These are phyloP conservation scores for Sebastiscus tertius DNA, from an alignment of 2,797 vertebrate species.

Conservation along the genomic window DNA sequence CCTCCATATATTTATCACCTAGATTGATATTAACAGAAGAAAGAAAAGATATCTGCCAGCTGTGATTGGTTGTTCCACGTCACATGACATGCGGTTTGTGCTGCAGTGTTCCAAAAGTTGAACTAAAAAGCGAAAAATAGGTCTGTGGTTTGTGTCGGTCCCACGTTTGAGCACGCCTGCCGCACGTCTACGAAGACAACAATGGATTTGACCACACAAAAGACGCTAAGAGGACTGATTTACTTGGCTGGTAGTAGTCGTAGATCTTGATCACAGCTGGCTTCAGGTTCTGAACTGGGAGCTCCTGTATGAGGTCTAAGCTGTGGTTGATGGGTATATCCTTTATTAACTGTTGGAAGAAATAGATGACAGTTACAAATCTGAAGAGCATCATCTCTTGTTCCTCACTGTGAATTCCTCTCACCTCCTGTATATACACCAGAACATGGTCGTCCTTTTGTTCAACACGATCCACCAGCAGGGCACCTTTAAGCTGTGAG, in stretches of 20 bases:
- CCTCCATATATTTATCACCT: no score
- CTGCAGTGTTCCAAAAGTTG: no score
- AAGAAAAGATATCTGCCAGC: no score
- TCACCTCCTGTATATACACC: conserved; percentile 68
- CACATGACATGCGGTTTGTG: no score
- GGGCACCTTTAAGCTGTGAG: conserved; percentile 44
- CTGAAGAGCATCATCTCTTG: not conserved
- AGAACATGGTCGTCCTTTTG: conserved; percentile 52
- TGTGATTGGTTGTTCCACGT: no score
- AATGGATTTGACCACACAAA: no score
- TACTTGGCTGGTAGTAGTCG: conserved; percentile 84
- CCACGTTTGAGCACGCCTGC: no score
- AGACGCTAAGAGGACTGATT: not conserved
- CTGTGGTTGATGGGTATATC: not conserved
- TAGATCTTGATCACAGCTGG: conserved; percentile 76
- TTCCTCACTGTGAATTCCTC: not conserved
- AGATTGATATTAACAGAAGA: no score
- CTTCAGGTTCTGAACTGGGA: conserved; percentile 75
- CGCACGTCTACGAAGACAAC: no score
- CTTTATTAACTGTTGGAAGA: conserved; percentile 58
- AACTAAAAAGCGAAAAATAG: no score
- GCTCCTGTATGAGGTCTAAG: conserved; percentile 57
- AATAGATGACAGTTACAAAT: not conserved
- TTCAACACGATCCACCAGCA: conserved; percentile 65
- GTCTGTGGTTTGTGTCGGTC: no score